Percentiles rank a stretch among this genome's conserved stretches.
Conservation (phyloP, 1,140 invertebrate species). For the Aricia agestis region DNA sequence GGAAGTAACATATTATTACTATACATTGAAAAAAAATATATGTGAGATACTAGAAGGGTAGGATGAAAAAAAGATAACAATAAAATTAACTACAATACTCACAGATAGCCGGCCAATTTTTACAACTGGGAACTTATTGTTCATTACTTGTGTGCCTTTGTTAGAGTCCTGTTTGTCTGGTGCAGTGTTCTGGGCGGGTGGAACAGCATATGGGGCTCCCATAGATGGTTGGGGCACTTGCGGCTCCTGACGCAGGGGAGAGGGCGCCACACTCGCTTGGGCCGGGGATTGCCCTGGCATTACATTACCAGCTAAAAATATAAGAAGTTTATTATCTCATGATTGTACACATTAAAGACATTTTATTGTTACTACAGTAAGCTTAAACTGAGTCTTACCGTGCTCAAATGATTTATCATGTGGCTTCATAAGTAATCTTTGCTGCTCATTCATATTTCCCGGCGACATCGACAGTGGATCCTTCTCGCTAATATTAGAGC, state of each 20-base stretch:
- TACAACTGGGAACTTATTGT: slow-evolving; percentile 63
- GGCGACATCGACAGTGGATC: slow-evolving; percentile 76
- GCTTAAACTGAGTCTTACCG: slow-evolving; percentile 37
- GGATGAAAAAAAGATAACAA: neutral
- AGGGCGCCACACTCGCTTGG: slow-evolving; percentile 77
- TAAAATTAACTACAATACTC: slow-evolving; percentile 31
- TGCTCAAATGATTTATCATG: slow-evolving; percentile 65
- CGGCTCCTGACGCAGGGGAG: slow-evolving; percentile 64
- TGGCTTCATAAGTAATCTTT: slow-evolving; percentile 55
- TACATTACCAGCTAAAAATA: slow-evolving; percentile 55
- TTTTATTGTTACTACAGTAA: too few species aligned
- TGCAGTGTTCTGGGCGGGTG: slow-evolving; percentile 28
- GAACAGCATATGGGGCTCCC: slow-evolving; percentile 60
- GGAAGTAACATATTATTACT: neutral
- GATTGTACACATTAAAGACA: too few species aligned
- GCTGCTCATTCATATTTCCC: slow-evolving; percentile 74
- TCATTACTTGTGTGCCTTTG: slow-evolving; percentile 53
- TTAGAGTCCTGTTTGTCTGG: slow-evolving; percentile 66
- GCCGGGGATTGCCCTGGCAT: slow-evolving; percentile 76
- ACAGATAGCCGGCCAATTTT: slow-evolving; percentile 68
- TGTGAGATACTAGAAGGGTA: neutral
- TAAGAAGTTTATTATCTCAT: neutral
- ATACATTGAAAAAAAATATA: neutral
- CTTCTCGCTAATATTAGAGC: slow-evolving; percentile 63
- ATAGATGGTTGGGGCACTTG: slow-evolving; percentile 74